These are phyloP conservation scores for Drosophila basisetae DNA, from an alignment of 2,888 invertebrate species.

Conservation along the genomic window DNA sequence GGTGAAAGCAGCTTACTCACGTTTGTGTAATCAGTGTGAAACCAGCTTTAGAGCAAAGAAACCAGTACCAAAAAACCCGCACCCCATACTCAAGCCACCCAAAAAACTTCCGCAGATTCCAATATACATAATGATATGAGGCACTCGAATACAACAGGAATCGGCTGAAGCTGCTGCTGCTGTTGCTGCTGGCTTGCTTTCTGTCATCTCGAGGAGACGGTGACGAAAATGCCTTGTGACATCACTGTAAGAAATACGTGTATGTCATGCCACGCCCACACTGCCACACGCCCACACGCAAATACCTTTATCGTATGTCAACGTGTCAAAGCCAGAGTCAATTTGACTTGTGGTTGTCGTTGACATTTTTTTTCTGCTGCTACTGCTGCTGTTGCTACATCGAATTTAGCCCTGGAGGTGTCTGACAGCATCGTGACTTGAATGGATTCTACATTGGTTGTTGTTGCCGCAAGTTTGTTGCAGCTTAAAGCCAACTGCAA, in stretches of 20 bases:
- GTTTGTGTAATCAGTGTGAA: constrained; percentile 83
- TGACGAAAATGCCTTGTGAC: constrained; percentile 78
- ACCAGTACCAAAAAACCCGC: constrained; percentile 24
- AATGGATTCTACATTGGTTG: constrained; percentile 16
- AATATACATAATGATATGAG: constrained; percentile 78
- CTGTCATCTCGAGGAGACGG: constrained; percentile 23
- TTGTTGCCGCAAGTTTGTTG: constrained; percentile 43
- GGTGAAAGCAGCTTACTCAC: constrained; percentile 82
- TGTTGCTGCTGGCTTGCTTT: constrained; percentile 13
- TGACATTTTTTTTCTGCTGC: constrained; percentile 48
- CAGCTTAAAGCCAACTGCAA: constrained; percentile 35
- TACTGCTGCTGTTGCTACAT: constrained; percentile 13
- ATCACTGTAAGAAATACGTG: constrained; percentile 71
- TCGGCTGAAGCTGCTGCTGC: constrained; percentile 6
- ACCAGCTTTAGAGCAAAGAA: constrained; percentile 59
- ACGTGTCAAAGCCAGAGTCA: constrained; percentile 81
- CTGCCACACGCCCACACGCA: constrained; percentile 28
- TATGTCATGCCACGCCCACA: constrained; percentile 29
- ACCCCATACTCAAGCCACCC: not conserved
- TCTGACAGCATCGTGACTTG: constrained; percentile 27
- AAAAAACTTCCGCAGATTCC: constrained; percentile 40
- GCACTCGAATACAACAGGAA: constrained; percentile 53
- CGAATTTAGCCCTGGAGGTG: constrained; percentile 40
- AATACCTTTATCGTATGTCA: constrained; percentile 79
- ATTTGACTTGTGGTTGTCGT: constrained; percentile 75